Evolutionary conservation across 1,140 invertebrate species (phyloP), one percentile per base, ranked within the genome.

Genomic region (Drosophila lacertosa): DNA sequence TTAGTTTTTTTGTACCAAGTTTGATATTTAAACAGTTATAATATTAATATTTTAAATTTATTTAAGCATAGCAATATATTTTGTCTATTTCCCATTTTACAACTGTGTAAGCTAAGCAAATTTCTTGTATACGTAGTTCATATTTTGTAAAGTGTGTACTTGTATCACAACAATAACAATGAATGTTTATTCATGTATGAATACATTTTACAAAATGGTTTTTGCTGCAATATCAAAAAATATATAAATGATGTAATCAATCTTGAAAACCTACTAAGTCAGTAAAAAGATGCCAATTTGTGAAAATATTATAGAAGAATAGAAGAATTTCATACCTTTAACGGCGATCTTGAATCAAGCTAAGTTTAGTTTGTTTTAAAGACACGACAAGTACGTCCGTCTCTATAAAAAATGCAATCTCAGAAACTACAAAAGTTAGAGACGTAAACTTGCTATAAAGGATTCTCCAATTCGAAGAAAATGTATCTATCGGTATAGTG

Each of bases 41-140:
- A 58, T 58, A 24, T 58, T 44, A 16, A 59, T 59, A 47, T 59
- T 47, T 64, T 64, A 64, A 45, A 55, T 53, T 54, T 24, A 55
- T 64, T 64, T 50, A 50, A 39, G 58, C 44, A 5, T 60, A 45
- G 20, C 44, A 26, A 7, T 45, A 26, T 45, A 15, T 45, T 24
- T 42, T 5, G 2, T 45, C 3, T 15, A 13, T 9, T 15, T 6
- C 22, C 22, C 18, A 26, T 13, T 24, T 24, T n/a, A 20, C 40
- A 11, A 11, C 16, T 20, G 20, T 5, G 7, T 24, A 7, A 22
- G 20, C 20, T 22, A 45, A 45, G 10, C 11, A 24, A 45, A 45
- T 22, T 45, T 6, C 22, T 15, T 29, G 4, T 20, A 47, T 13
- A 26, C 18, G 7, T 20, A 22, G 18, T n/a, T 10, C 16, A 18